Evolutionary conservation across 2,888 invertebrate species (phyloP).

Genomic region (Netelia virgata): DNA sequence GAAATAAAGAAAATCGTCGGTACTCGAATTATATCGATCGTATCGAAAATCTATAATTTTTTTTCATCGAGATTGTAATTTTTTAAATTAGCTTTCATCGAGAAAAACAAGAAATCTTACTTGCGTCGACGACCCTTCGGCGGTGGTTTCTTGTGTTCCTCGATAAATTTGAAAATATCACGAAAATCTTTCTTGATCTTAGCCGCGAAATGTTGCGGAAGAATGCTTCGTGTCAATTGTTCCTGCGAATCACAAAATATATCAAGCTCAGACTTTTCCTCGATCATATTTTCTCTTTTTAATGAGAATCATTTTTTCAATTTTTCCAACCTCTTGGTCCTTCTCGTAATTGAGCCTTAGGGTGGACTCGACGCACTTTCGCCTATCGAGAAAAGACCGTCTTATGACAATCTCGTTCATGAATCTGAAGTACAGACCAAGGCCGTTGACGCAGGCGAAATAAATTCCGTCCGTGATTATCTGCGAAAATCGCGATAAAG

Average conservation of each 20-base stretch:
- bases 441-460: conserved; percentile 90
- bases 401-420: conserved; percentile 95
- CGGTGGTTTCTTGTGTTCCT: conserved; percentile 83
- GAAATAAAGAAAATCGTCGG: conserved; percentile 78
- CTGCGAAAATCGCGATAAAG: conserved; percentile 84
- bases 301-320: too few species aligned
- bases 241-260: conserved; percentile 86
- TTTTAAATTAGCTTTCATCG: not conserved
- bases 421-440: conserved; percentile 95
- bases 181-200: conserved; percentile 87
- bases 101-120: conserved; percentile 76
- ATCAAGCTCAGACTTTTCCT: conserved; percentile 90
- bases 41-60: not conserved
- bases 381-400: conserved; percentile 93
- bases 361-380: conserved; percentile 95
- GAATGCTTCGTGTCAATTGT: conserved; percentile 93
- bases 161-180: conserved; percentile 84
- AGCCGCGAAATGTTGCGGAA: conserved; percentile 93
- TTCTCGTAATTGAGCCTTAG: conserved; percentile 93
- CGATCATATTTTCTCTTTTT: too few species aligned
- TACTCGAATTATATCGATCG: not conserved
- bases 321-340: conserved; percentile 89
- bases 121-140: conserved; percentile 84
- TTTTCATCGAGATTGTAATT: not conserved
- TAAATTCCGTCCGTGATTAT: conserved; percentile 90